phyloP scores from a whole-genome alignment of 2,113 vertebrate genomes.

The Tinamus guttatus region DNA sequence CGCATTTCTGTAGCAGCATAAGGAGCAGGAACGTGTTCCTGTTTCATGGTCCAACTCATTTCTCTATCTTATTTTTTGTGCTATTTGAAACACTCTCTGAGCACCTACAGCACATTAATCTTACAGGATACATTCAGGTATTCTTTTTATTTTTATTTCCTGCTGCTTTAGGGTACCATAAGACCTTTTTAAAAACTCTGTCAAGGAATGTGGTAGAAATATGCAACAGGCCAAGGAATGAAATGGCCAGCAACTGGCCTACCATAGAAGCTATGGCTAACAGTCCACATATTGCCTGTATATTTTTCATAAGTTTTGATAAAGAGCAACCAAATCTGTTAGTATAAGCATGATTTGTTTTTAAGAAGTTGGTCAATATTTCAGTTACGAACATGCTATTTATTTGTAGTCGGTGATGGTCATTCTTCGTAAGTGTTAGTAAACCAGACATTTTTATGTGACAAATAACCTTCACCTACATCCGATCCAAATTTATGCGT shows the following conservation, averaged over 20 bases:
- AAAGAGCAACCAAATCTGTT: background rate
- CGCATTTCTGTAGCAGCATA: background rate
- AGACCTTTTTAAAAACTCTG: background rate
- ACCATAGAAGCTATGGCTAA: slow-evolving; percentile 15
- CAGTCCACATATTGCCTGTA: background rate
- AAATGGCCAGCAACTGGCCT: background rate
- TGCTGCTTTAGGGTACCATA: background rate
- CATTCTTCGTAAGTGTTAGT: background rate
- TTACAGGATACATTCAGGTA: background rate
- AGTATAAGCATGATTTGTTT: background rate
- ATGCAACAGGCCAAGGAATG: background rate
- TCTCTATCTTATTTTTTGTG: background rate
- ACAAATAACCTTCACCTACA: background rate
- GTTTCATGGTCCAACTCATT: background rate
- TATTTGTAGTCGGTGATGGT: background rate
- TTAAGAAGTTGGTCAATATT: background rate
- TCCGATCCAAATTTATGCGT: background rate
- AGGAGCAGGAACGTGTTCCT: background rate
- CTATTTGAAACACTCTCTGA: background rate
- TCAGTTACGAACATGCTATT: background rate
- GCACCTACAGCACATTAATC: background rate
- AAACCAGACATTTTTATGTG: background rate
- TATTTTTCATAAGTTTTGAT: background rate
- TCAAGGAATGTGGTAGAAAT: background rate
- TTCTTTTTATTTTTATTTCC: background rate